Evolutionary conservation across 2,888 invertebrate species (phyloP), one percentile per base, ranked within the genome.

Genomic region (Netelia inedita): DNA sequence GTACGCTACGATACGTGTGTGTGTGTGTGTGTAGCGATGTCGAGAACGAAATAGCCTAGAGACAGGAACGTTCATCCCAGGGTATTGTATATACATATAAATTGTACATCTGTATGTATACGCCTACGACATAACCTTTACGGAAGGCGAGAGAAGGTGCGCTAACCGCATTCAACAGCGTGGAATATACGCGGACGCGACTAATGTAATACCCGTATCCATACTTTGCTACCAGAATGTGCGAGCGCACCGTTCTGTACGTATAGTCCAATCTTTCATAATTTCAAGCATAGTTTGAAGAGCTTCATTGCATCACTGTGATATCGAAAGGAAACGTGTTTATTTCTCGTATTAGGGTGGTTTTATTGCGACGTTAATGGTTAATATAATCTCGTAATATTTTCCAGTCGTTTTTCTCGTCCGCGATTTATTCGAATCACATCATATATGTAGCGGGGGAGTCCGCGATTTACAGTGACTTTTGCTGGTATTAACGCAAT

Each of bases 91-190:
- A 14, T 19, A 28, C 41, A 28, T 75, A n/a, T 69, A 71, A 9
- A 57, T 9, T 46, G 46, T 46, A 46, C 46, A 46, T 46, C 46
- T 46, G 10, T 68, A 59, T 46, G 14, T 69, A 66, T 73, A 81
- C 79, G 79, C 85, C 82, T 79, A 85, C 85, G 85, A 79, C 61
- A 72, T 82, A 82, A 82, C 82, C 85, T 82, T 85, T 82, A 82
- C 79, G 79, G 82, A 75, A 82, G 82, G 85, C 82, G 71, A 85
- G 72, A 75, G 82, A 79, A 75, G 82, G 79, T 81, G 79, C 85
- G 82, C 85, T 79, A 75, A 61, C 61, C 79, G 82, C 82, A 79
- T 85, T 73, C 79, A 76, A 57, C 85, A 57, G 81, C 53, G 46
- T 63, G 59, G 73, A 69, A 79, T 84, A 82, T 81, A 79, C 78